Evolutionary conservation across 53 echinoderm and acorn worm species (phyloP).

Genomic region (Arbacia lixula): DNA sequence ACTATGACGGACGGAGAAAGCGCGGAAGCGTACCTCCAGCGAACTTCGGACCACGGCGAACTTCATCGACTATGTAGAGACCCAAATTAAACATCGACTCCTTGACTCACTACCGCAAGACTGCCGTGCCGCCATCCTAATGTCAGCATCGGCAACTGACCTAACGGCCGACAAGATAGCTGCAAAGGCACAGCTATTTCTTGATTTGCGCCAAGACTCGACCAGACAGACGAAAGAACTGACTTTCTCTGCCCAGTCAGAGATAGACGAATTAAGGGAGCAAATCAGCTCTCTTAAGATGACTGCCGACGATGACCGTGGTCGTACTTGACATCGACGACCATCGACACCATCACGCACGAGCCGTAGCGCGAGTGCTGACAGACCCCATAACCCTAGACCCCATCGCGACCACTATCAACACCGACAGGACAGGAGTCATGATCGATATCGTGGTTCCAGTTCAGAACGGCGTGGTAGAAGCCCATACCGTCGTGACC

Average conservation of each 20-base stretch:
- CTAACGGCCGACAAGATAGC: slow-evolving; percentile 6
- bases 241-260: slow-evolving; percentile 11
- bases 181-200: slow-evolving; percentile 7
- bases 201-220: neutral
- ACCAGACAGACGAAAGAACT: slow-evolving; percentile 18
- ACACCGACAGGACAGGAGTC: too few relatives aligned
- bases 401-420: too few relatives aligned
- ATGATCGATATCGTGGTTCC: too few relatives aligned
- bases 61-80: slow-evolving; percentile 43
- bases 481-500: too few relatives aligned
- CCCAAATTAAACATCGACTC: slow-evolving; percentile 42
- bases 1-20: slow-evolving; percentile 43
- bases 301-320: too few relatives aligned
- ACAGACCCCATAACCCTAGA: too few relatives aligned
- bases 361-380: too few relatives aligned
- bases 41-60: neutral
- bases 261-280: neutral
- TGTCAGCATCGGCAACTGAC: slow-evolving; percentile 29
- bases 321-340: too few relatives aligned
- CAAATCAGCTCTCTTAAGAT: too few relatives aligned
- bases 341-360: too few relatives aligned
- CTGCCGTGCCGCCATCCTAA: slow-evolving; percentile 56
- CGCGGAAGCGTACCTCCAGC: slow-evolving; percentile 29
- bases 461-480: too few relatives aligned
- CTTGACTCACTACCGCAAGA: slow-evolving; percentile 36